Percentiles rank a stretch among this genome's conserved stretches.
Evolutionary conservation across 2,113 vertebrate genomes (phyloP).

Genomic region (Cinclus mexicanus): DNA sequence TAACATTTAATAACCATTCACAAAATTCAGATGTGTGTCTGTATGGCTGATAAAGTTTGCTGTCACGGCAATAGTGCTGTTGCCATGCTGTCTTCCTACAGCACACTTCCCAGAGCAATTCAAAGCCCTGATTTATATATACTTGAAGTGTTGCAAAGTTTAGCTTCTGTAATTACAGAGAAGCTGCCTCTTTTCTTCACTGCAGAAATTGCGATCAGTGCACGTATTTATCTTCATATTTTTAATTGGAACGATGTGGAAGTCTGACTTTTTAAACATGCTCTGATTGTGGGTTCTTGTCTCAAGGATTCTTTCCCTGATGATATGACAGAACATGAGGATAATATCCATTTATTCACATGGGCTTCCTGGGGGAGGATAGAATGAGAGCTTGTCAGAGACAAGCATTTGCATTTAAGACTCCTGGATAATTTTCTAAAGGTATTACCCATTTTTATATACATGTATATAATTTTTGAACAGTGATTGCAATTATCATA

Average conservation of each 20-base stretch:
- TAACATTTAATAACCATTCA: background rate
- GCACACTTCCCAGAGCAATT: background rate
- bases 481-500: background rate
- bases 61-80: background rate
- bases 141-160: constrained; percentile 62
- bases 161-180: constrained; percentile 60
- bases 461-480: background rate
- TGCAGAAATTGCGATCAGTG: constrained; percentile 26
- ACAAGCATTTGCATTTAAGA: background rate
- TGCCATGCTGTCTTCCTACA: constrained; percentile 18
- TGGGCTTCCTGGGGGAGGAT: background rate
- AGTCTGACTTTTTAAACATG: constrained; percentile 43
- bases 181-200: constrained; percentile 24
- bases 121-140: constrained; percentile 20
- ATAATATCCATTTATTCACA: background rate
- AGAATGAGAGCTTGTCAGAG: background rate
- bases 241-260: constrained; percentile 50
- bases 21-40: background rate
- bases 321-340: constrained; percentile 4
- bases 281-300: constrained; percentile 38
- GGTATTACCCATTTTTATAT: background rate
- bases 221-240: constrained; percentile 30
- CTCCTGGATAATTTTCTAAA: background rate
- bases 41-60: background rate
- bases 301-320: constrained; percentile 19